Conservation (phyloP, 35 echinoderm and acorn worm species). For the Diadema setosum region DNA sequence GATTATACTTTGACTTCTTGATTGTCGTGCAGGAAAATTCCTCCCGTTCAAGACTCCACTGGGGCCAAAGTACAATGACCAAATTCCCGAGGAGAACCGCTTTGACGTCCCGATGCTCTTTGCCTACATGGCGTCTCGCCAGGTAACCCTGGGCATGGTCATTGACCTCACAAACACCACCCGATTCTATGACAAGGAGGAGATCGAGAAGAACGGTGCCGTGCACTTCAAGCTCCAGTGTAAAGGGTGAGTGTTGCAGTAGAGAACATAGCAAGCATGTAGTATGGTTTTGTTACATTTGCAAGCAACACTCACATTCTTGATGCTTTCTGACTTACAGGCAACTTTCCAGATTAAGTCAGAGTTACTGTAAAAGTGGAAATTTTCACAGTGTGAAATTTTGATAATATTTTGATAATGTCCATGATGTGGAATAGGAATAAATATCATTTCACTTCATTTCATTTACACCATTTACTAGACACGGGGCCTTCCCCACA, state of each 20-base stretch:
- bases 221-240: constrained; percentile 90
- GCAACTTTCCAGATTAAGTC: too few relatives aligned
- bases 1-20: not conserved
- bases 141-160: constrained; percentile 61
- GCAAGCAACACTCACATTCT: too few relatives aligned
- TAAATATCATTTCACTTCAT: too few relatives aligned
- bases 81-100: constrained; percentile 81
- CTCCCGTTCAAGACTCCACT: constrained; percentile 94
- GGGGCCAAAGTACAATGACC: constrained; percentile 63
- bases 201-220: constrained; percentile 60
- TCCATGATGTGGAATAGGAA: too few relatives aligned
- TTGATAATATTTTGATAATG: too few relatives aligned
- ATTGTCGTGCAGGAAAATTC: constrained; percentile 63
- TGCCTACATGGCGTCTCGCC: constrained; percentile 49
- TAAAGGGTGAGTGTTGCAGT: constrained; percentile 72
- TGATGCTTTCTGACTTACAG: too few relatives aligned
- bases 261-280: too few relatives aligned
- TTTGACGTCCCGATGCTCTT: constrained; percentile 80
- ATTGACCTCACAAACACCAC: constrained; percentile 88
- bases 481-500: constrained; percentile 53
- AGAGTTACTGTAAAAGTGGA: too few relatives aligned
- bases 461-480: too few relatives aligned
- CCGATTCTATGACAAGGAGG: constrained; percentile 83
- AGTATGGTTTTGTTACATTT: too few relatives aligned
- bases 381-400: too few relatives aligned